Evolutionary conservation across 2,888 invertebrate genomes (phyloP), one percentile per base, ranked within the genome.

Genomic region (Sarcophaga caerulescens): DNA sequence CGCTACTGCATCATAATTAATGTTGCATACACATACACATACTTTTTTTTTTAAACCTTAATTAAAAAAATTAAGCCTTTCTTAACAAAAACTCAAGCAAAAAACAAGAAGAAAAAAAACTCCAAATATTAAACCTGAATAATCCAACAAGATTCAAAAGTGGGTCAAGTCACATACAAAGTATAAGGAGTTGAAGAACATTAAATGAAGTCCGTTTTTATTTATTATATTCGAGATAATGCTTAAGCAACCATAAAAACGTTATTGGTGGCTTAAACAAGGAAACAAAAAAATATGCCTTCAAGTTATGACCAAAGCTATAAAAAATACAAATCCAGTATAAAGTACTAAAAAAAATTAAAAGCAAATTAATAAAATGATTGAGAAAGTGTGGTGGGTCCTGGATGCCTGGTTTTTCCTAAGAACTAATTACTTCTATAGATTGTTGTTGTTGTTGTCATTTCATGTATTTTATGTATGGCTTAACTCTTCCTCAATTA

Each of bases 201-300:
- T 81, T 65, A 70, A 84, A 59, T 19, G 44, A 79, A 84, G 45
- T 84, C 75, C 59, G 70, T 84, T 60, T 65, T 69, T 75, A 79
- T 65, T 84, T 79, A 70, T 70, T 68, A 59, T 69, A 65, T 79
- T 74, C 44, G 69, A 79, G 63, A 47, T 74, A 47, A 70, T 25
- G 8, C n/a, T 71, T 65, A 76, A 25, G 60, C 17, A 71, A 25
- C 4, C 59, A 82, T 76, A 70, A 82, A 76, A 21, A 44, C 6
- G 52, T 52, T 52, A 14, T 8, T 65, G 11, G 25, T 35, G 17
- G 35, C 44, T 19, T 35, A 4, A 17, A n/a, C 8, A 10, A 65
- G 17, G 14, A 4, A 17, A 66, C 10, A 17, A 17, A 66, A 44
- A 65, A 6, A 45, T 35, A 66, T 66, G 66, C 66, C 66, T 45